phyloP scores from a whole-genome alignment of 2,797 vertebrate genomes.

The Poecilia picta region DNA sequence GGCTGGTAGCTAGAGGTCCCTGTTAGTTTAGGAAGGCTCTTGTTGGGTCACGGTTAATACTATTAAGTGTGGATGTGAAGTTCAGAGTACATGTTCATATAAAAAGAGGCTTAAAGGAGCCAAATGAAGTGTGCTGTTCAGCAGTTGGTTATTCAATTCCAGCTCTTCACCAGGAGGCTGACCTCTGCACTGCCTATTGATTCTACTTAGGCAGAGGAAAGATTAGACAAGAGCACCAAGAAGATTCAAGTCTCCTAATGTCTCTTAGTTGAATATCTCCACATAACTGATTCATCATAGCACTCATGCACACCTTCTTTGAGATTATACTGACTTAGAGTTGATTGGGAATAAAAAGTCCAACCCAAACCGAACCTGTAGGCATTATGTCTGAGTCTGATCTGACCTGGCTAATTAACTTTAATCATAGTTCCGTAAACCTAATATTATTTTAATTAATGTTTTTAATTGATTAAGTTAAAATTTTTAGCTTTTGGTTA shows the following conservation, averaged over 20 bases:
- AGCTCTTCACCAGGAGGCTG: slow-evolving; percentile 61
- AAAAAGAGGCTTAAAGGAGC: slow-evolving; percentile 56
- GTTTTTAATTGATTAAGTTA: too few relatives aligned
- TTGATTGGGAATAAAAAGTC: too few relatives aligned
- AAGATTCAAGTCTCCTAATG: slow-evolving; percentile 20
- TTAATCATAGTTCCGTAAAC: too few relatives aligned
- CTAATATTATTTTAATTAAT: too few relatives aligned
- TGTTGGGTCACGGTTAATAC: slow-evolving; percentile 61
- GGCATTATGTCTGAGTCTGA: too few relatives aligned
- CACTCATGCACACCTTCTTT: slow-evolving; percentile 23
- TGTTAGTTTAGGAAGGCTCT: slow-evolving; percentile 57
- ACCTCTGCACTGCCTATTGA: slow-evolving; percentile 63
- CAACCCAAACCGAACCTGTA: too few relatives aligned
- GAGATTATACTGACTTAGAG: slow-evolving; percentile 4
- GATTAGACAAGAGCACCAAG: slow-evolving; percentile 30
- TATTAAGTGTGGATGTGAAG: slow-evolving; percentile 60
- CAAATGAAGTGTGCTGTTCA: slow-evolving; percentile 67
- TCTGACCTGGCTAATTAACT: too few relatives aligned
- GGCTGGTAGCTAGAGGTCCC: slow-evolving; percentile 53
- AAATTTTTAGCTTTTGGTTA: too few relatives aligned
- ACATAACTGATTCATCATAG: slow-evolving; percentile 22
- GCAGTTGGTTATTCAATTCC: slow-evolving; percentile 76
- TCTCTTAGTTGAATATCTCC: slow-evolving; percentile 15
- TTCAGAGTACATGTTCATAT: slow-evolving; percentile 61
- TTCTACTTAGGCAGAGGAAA: slow-evolving; percentile 52